These are phyloP conservation scores for Tinea trinotella DNA, from an alignment of 2,888 invertebrate genomes.

Conservation along the genomic window DNA sequence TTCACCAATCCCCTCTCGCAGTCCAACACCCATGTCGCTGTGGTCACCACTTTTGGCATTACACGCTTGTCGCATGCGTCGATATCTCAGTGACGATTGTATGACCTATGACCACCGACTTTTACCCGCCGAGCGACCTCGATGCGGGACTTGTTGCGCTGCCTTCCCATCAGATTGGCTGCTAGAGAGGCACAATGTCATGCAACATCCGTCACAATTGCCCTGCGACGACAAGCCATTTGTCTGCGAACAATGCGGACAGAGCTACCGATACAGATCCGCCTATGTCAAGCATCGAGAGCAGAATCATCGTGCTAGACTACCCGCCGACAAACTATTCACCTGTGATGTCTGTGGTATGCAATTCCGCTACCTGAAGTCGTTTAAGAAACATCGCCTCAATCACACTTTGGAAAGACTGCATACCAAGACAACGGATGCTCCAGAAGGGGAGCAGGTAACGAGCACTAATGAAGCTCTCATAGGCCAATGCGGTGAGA, in stretches of 20 bases:
- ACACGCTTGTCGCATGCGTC: conserved; percentile 60
- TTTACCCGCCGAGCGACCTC: conserved; percentile 61
- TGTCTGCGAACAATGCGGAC: conserved; percentile 92
- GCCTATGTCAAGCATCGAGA: conserved; percentile 83
- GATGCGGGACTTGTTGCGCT: conserved; percentile 88
- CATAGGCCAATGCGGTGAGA: conserved; percentile 69
- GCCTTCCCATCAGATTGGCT: conserved; percentile 91
- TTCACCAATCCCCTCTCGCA: conserved; percentile 42
- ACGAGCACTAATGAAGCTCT: conserved; percentile 80
- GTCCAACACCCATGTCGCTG: conserved; percentile 46
- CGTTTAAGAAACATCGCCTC: conserved; percentile 90
- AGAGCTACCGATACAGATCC: conserved; percentile 89
- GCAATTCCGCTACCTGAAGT: conserved; percentile 92
- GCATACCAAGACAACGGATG: conserved; percentile 77
- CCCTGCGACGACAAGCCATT: conserved; percentile 87
- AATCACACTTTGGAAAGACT: conserved; percentile 89
- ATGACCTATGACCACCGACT: conserved; percentile 57
- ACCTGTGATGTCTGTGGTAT: conserved; percentile 94
- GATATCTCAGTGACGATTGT: conserved; percentile 66
- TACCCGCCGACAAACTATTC: conserved; percentile 91
- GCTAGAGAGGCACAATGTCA: conserved; percentile 86
- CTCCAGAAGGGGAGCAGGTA: conserved; percentile 75
- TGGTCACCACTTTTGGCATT: conserved; percentile 63
- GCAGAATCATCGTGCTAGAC: conserved; percentile 88
- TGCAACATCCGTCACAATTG: conserved; percentile 81